Conservation (phyloP, 2,888 invertebrate species). For the Bruchidius siliquastri region DNA sequence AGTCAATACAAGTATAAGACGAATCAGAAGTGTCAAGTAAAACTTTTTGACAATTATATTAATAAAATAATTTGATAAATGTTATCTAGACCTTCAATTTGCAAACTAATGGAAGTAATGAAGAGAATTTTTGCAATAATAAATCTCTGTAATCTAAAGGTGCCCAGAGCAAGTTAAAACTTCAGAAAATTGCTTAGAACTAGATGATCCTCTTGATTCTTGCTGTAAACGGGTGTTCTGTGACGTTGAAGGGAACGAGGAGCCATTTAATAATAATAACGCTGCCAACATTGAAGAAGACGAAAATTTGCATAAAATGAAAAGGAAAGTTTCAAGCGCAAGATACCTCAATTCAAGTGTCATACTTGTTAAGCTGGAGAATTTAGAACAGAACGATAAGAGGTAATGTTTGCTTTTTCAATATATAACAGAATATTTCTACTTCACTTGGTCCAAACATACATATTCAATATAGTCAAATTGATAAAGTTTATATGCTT, state of each 20-base stretch:
- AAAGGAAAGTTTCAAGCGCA: slow-evolving; percentile 37
- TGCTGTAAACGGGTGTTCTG: slow-evolving; percentile 84
- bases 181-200: slow-evolving; percentile 72
- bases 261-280: neutral
- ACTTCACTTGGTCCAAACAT: too few species aligned
- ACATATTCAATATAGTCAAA: too few species aligned
- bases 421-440: too few species aligned
- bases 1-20: too few species aligned
- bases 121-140: too few species aligned
- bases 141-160: slow-evolving; percentile 45
- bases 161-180: slow-evolving; percentile 57
- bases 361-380: slow-evolving; percentile 43
- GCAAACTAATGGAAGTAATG: too few species aligned
- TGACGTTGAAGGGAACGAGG: slow-evolving; percentile 75
- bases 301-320: slow-evolving; percentile 26
- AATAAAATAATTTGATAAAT: too few species aligned
- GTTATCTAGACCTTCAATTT: too few species aligned
- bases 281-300: slow-evolving; percentile 40
- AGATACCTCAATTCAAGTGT: slow-evolving; percentile 44
- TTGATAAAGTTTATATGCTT: neutral
- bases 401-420: neutral
- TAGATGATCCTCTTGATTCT: slow-evolving; percentile 75
- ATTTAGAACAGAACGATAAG: slow-evolving; percentile 35
- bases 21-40: too few species aligned
- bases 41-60: too few species aligned